phyloP scores from a whole-genome alignment of 2,888 invertebrate species.

The Tetragnatha montana region DNA sequence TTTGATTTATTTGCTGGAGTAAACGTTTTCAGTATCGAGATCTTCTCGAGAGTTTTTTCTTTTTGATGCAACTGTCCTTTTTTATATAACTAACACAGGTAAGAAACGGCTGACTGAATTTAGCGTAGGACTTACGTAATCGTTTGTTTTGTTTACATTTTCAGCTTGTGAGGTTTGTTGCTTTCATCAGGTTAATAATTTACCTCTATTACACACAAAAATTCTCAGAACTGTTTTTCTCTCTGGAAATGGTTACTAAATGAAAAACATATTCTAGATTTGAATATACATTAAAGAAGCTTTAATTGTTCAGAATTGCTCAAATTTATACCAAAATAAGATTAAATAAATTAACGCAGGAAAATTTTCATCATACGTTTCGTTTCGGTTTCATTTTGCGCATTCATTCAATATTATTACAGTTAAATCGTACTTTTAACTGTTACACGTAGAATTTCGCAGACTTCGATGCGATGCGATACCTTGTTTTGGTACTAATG shows the following conservation, averaged over 20 bases:
- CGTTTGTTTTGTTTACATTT: neutral
- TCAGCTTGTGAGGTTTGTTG: neutral
- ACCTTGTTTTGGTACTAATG: constrained; percentile 55
- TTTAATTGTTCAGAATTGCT: no score
- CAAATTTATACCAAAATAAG: no score
- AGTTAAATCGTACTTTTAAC: constrained; percentile 50
- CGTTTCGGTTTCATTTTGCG: neutral
- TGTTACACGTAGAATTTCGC: constrained; percentile 61
- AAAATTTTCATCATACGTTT: neutral
- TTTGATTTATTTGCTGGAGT: no score
- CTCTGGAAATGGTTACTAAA: no score
- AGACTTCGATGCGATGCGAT: constrained; percentile 55
- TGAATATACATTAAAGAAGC: no score
- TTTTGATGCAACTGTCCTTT: neutral
- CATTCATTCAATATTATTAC: neutral
- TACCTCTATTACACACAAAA: no score
- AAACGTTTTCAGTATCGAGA: neutral
- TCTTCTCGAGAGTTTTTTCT: neutral
- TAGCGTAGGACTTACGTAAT: neutral
- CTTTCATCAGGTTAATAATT: neutral
- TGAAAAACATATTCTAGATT: no score
- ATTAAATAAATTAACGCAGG: no score
- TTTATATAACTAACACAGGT: neutral
- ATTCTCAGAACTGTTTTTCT: no score
- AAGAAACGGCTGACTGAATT: neutral